These are phyloP conservation scores for Drosophila robusta DNA, from an alignment of 2,888 invertebrate genomes.

Conservation along the genomic window DNA sequence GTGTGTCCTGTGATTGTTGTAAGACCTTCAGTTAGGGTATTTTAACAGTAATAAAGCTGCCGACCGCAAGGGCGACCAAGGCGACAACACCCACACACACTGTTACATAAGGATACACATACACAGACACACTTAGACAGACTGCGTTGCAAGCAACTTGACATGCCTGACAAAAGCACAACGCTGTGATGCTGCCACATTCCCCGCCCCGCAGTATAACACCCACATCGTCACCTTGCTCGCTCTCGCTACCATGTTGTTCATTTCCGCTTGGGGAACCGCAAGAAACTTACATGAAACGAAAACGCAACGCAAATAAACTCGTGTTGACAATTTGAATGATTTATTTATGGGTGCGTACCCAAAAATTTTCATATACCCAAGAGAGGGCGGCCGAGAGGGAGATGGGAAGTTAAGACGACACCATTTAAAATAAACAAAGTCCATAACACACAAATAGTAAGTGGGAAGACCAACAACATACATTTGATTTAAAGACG, in stretches of 20 bases:
- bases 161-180: slow-evolving; percentile 63
- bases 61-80: slow-evolving; percentile 42
- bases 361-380: slow-evolving; percentile 44
- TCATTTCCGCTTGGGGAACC: slow-evolving; percentile 65
- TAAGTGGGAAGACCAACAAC: slow-evolving; percentile 22
- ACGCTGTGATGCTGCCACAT: slow-evolving; percentile 28
- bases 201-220: neutral
- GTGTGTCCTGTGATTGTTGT: neutral
- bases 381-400: neutral
- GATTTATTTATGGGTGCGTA: slow-evolving; percentile 75
- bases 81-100: slow-evolving; percentile 34
- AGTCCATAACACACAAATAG: slow-evolving; percentile 3
- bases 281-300: slow-evolving; percentile 58
- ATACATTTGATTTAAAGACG: slow-evolving; percentile 25
- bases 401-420: slow-evolving; percentile 3
- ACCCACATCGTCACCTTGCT: slow-evolving; percentile 25
- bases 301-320: slow-evolving; percentile 66
- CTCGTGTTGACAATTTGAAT: slow-evolving; percentile 78
- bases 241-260: slow-evolving; percentile 28
- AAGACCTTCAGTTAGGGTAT: slow-evolving; percentile 16
- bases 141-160: slow-evolving; percentile 38
- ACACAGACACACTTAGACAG: slow-evolving; percentile 2
- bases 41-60: slow-evolving; percentile 33
- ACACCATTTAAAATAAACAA: slow-evolving; percentile 22
- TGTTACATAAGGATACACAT: slow-evolving; percentile 28